These are phyloP conservation scores for Phyllotreta cruciferae DNA, from an alignment of 2,888 invertebrate species.

Conservation along the genomic window DNA sequence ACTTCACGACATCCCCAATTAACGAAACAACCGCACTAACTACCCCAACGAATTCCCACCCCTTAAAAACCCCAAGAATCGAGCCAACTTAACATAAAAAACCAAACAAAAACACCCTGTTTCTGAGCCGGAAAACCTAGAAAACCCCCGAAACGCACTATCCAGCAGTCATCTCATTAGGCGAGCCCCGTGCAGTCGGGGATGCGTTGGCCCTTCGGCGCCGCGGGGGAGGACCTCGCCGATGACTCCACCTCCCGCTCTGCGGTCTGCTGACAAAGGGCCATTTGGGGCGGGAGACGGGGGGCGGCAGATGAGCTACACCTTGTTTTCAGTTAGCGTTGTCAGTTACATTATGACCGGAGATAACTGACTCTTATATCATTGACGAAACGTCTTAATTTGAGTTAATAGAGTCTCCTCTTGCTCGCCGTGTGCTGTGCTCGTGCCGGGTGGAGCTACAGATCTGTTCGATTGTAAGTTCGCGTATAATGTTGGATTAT, in stretches of 20 bases:
- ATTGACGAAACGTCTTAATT: constrained; percentile 49
- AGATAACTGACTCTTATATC: constrained; percentile 51
- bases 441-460: neutral
- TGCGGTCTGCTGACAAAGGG: constrained; percentile 45
- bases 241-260: constrained; percentile 52
- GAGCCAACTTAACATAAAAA: no score
- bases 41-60: no score
- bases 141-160: neutral
- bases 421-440: neutral
- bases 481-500: neutral
- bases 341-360: constrained; percentile 56
- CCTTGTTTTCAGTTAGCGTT: constrained; percentile 47
- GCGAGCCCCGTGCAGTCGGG: neutral
- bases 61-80: no score
- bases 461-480: no score
- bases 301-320: constrained; percentile 54
- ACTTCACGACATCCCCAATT: no score
- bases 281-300: constrained; percentile 36
- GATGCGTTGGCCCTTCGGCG: constrained; percentile 27
- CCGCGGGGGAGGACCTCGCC: constrained; percentile 54
- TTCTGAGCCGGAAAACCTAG: neutral
- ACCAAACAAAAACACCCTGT: neutral
- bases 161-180: constrained; percentile 2
- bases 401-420: constrained; percentile 47
- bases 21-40: no score